A percentile compares a stretch with the other conserved stretches of the same genome.
phyloP scores from a whole-genome alignment of 2,113 vertebrate species.

The Solenodon paradoxus region DNA sequence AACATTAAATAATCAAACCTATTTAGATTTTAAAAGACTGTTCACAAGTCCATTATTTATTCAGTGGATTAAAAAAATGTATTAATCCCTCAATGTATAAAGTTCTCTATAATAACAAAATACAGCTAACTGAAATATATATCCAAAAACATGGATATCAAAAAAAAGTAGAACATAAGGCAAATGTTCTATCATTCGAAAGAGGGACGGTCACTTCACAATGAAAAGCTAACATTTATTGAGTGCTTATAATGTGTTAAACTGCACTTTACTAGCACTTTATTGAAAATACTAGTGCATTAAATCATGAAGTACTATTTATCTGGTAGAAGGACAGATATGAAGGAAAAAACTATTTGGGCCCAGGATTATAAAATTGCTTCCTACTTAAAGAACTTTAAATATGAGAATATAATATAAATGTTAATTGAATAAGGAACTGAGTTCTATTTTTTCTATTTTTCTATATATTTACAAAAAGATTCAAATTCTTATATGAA shows the following conservation, averaged over 20 bases:
- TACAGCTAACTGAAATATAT: not conserved
- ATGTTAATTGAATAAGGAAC: not conserved
- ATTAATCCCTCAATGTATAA: slow-evolving; percentile 41
- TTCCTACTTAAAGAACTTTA: not conserved
- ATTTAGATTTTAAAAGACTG: slow-evolving; percentile 65
- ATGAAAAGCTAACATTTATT: not conserved
- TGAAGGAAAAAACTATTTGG: not conserved
- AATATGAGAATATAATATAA: not conserved
- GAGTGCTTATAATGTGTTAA: not conserved
- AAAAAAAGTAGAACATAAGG: slow-evolving; percentile 42
- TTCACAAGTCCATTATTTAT: slow-evolving; percentile 61
- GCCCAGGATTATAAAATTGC: not conserved
- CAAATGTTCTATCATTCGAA: not conserved
- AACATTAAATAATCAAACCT: slow-evolving; percentile 62
- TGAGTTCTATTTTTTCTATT: not conserved
- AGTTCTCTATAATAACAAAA: slow-evolving; percentile 44
- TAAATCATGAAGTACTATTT: not conserved
- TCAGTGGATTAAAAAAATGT: slow-evolving; percentile 57
- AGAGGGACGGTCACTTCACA: not conserved
- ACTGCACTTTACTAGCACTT: not conserved
- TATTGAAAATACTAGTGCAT: not conserved
- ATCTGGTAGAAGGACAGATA: not conserved
- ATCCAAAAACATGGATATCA: not conserved
- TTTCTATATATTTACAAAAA: not conserved
- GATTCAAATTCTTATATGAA: not conserved